Conservation (phyloP, 2,113 vertebrate species). For the Malaclemys terrapin region DNA sequence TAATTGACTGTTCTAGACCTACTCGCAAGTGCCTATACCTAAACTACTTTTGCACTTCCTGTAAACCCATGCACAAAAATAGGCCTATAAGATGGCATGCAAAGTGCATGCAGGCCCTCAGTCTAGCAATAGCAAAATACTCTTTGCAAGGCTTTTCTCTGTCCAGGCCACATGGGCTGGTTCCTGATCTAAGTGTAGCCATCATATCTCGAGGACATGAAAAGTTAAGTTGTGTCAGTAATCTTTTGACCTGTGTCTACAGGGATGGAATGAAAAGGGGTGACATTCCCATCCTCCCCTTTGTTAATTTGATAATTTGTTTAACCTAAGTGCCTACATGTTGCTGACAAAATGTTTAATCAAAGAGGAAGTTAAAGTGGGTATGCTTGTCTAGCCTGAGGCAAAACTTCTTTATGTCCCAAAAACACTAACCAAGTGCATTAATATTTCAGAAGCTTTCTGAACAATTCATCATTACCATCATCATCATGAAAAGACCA, state of each 20-base stretch:
- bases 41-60: neutral
- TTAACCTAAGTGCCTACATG: neutral
- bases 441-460: slow-evolving; percentile 3
- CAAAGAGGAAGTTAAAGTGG: slow-evolving; percentile 28
- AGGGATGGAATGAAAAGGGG: neutral
- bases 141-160: too few relatives aligned
- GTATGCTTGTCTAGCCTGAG: slow-evolving; percentile 2
- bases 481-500: neutral
- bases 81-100: neutral
- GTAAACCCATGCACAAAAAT: neutral
- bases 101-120: neutral
- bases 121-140: neutral
- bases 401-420: neutral
- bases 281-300: neutral
- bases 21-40: neutral
- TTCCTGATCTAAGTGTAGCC: neutral
- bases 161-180: neutral
- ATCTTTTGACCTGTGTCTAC: neutral
- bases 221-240: neutral
- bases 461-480: neutral
- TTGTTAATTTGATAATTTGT: slow-evolving; percentile 1
- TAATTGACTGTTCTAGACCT: neutral
- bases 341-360: neutral
- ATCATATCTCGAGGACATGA: neutral
- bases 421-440: neutral